These are phyloP conservation scores for Trichonephila clavipes DNA, from an alignment of 1,140 invertebrate species.

Conservation along the genomic window DNA sequence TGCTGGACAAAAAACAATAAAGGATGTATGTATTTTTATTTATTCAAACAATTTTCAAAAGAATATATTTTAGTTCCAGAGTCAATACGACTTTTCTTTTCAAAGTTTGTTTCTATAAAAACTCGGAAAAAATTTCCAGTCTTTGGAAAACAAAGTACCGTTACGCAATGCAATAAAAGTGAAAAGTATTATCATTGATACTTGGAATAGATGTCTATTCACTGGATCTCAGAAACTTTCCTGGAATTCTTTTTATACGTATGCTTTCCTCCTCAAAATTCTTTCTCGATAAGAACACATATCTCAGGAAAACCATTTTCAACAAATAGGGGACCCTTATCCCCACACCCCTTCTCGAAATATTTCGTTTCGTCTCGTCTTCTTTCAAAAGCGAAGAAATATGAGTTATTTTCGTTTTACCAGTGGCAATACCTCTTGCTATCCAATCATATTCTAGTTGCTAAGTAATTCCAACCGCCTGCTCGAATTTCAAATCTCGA, in stretches of 20 bases:
- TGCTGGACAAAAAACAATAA: too few species aligned
- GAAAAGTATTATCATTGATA: conserved; percentile 5
- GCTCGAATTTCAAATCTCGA: conserved; percentile 18
- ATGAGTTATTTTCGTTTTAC: conserved; percentile 32
- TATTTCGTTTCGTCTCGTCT: background rate
- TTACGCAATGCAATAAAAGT: background rate
- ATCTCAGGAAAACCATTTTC: conserved; percentile 2
- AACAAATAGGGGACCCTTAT: background rate
- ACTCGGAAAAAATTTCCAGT: background rate
- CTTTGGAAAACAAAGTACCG: background rate
- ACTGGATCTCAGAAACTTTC: background rate
- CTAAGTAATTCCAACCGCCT: conserved; percentile 37
- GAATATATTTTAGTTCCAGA: too few species aligned
- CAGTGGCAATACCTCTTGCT: conserved; percentile 10
- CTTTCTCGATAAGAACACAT: conserved; percentile 3
- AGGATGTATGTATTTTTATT: too few species aligned
- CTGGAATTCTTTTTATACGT: background rate
- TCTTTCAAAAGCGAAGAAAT: background rate
- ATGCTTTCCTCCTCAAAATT: background rate
- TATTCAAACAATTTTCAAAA: too few species aligned
- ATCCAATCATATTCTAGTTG: conserved; percentile 25
- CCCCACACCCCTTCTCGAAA: background rate
- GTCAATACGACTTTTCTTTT: background rate
- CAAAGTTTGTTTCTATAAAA: background rate
- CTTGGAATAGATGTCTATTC: conserved; percentile 9